Evolutionary conservation across 2,888 invertebrate genomes (phyloP), one percentile per base, ranked within the genome.

Genomic region (Ditylenchus weischeri): DNA sequence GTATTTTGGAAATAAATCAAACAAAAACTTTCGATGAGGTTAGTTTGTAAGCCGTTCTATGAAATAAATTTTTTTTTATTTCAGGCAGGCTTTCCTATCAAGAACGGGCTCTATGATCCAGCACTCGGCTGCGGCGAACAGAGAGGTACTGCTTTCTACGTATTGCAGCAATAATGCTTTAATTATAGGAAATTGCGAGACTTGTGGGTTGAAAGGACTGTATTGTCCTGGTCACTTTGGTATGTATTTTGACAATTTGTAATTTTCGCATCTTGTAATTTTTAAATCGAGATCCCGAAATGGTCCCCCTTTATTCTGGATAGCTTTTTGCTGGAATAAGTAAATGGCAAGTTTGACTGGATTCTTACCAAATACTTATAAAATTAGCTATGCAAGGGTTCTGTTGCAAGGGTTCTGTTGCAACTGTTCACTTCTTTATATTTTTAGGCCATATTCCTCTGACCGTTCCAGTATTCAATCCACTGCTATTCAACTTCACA

Each of bases 81-180:
- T 70, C 57, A 81, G 81, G 72, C 77, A 23, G 80, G 80, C 13
- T 76, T 76, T 54, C 78, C 81, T 2, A 72, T 81, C 48, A 65
- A 69, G 8, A 91, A 90, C 36, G 96, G 96, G n/a, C 85, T 96
- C 0, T 93, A 96, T 84, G 96, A 98, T 84, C 88, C 88, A 62
- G 86, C 87, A 3, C 85, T 96, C 84, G 96, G 92, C 87, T 84
- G 83, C 68, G 73, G 66, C 48, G 73, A 74, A 49, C 49, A 11
- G 8, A 3, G 15, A 13, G 43, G 43, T 15, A 43, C 1, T 13
- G 15, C 2, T 43, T 43, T 43, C 43, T 3, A 1, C 3, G 5
- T 13, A 43, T 43, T 43, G 43, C 43, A 43, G 43, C 15, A 43
- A 43, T 43, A 43, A 43, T 43, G 5, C 3, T 13, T 2, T 8